A percentile compares a stretch with the other conserved stretches of the same genome.
phyloP scores from a whole-genome alignment of 2,797 vertebrate species.

The Chrosomus eos region DNA sequence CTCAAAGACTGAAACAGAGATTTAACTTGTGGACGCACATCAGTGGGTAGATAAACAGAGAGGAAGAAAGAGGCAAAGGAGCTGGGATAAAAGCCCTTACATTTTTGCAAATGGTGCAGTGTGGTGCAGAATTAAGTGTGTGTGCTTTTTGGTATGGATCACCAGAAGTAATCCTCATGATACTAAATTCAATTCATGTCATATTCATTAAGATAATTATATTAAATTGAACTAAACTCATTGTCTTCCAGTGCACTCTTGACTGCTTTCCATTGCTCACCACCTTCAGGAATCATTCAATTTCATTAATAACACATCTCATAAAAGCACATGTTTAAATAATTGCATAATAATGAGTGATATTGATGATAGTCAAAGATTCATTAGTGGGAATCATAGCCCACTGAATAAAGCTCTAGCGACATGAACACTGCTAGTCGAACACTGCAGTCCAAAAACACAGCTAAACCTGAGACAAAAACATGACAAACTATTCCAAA shows the following conservation, averaged over 20 bases:
- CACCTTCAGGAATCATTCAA: constrained; percentile 31
- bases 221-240: constrained; percentile 24
- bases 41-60: neutral
- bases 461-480: neutral
- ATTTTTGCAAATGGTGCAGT: neutral
- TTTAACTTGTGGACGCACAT: constrained; percentile 4
- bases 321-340: constrained; percentile 21
- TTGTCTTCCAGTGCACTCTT: constrained; percentile 31
- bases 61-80: neutral
- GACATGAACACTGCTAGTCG: constrained; percentile 1
- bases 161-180: constrained; percentile 4
- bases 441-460: too few relatives aligned
- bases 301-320: neutral
- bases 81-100: neutral
- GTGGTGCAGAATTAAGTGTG: neutral
- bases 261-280: constrained; percentile 23
- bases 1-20: constrained; percentile 19
- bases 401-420: neutral
- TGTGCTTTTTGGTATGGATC: constrained; percentile 3
- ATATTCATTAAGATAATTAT: constrained; percentile 37
- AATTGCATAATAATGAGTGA: constrained; percentile 2
- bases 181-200: constrained; percentile 9
- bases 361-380: constrained; percentile 4
- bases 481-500: neutral
- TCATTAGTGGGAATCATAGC: constrained; percentile 5